Percentiles rank a stretch among this genome's conserved stretches.
Conservation (phyloP, 2,113 vertebrate genomes). For the Caranx ignobilis region DNA sequence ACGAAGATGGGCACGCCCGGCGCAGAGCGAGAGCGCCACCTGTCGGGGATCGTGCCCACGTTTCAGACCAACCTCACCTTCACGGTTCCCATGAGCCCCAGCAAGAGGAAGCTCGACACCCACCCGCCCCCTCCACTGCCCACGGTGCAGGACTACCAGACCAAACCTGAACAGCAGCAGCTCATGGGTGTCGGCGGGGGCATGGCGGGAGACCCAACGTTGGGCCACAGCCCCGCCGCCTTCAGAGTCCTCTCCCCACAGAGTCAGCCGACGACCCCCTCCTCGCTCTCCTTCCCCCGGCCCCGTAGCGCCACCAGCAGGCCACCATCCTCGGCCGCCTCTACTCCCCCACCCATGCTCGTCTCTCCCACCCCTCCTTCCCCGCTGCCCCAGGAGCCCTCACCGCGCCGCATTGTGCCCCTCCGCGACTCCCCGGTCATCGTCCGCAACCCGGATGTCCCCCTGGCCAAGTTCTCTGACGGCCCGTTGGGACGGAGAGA, state of each 20-base stretch:
- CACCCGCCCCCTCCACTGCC: slow-evolving; percentile 74
- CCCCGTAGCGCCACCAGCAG: slow-evolving; percentile 83
- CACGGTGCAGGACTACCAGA: slow-evolving; percentile 75
- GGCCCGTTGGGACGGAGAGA: slow-evolving; percentile 82
- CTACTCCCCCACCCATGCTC: slow-evolving; percentile 88
- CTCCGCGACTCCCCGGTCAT: slow-evolving; percentile 93
- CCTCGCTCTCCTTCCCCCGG: slow-evolving; percentile 80
- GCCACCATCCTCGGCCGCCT: slow-evolving; percentile 83
- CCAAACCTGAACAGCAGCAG: slow-evolving; percentile 78
- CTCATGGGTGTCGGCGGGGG: slow-evolving; percentile 59
- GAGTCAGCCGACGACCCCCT: slow-evolving; percentile 84
- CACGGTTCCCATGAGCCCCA: slow-evolving; percentile 94
- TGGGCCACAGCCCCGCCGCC: slow-evolving; percentile 72
- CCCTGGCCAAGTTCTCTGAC: slow-evolving; percentile 90
- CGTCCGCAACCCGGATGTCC: slow-evolving; percentile 93
- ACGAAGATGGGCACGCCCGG: slow-evolving; percentile 84
- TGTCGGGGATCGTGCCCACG: slow-evolving; percentile 88
- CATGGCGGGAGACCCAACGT: slow-evolving; percentile 57
- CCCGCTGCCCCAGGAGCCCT: slow-evolving; percentile 88
- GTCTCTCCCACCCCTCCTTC: slow-evolving; percentile 87
- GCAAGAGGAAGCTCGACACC: slow-evolving; percentile 88
- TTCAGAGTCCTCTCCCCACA: slow-evolving; percentile 89
- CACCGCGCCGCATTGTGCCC: slow-evolving; percentile 89
- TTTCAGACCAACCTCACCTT: slow-evolving; percentile 94
- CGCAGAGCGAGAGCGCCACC: slow-evolving; percentile 87